Conservation (phyloP, 2,888 invertebrate species). For the Mylabris sibirica region DNA sequence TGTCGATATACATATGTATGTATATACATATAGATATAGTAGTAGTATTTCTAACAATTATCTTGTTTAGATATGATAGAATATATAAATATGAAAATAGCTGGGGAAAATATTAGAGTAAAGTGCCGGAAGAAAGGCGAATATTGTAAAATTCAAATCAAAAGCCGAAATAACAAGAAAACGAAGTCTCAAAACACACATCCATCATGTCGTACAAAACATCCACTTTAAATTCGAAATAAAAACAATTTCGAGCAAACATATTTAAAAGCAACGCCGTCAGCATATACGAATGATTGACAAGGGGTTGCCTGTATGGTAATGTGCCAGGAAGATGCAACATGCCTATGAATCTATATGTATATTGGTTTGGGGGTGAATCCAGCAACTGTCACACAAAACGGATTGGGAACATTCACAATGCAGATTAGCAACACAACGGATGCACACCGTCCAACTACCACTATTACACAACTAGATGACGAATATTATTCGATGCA, state of each 20-base stretch:
- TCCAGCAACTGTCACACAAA: conserved; percentile 53
- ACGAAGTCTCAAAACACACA: conserved; percentile 58
- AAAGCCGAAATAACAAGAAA: conserved; percentile 60
- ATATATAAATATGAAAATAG: neutral
- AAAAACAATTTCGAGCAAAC: conserved; percentile 62
- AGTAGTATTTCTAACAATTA: neutral
- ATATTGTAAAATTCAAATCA: conserved; percentile 58
- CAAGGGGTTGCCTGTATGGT: conserved; percentile 58
- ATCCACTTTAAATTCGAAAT: conserved; percentile 62
- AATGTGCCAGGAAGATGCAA: conserved; percentile 53
- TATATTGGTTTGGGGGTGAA: conserved; percentile 53
- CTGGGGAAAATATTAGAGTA: conserved; percentile 26
- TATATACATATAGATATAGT: neutral
- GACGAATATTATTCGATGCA: conserved; percentile 33
- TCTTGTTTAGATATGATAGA: conserved; percentile 8
- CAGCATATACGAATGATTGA: conserved; percentile 58
- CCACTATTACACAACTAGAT: conserved; percentile 14
- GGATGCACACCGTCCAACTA: conserved; percentile 19
- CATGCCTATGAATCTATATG: conserved; percentile 57
- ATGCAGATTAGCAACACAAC: conserved; percentile 51
- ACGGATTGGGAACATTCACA: conserved; percentile 53
- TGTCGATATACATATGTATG: neutral
- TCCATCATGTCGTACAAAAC: conserved; percentile 60
- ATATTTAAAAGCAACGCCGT: conserved; percentile 61
- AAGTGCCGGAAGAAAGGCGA: conserved; percentile 38